Percentiles rank a stretch among this genome's conserved stretches.
These are phyloP conservation scores for Amphimedon queenslandica DNA, from an alignment of 37 sponge, comb jelly and placozoan species.

Conservation along the genomic window DNA sequence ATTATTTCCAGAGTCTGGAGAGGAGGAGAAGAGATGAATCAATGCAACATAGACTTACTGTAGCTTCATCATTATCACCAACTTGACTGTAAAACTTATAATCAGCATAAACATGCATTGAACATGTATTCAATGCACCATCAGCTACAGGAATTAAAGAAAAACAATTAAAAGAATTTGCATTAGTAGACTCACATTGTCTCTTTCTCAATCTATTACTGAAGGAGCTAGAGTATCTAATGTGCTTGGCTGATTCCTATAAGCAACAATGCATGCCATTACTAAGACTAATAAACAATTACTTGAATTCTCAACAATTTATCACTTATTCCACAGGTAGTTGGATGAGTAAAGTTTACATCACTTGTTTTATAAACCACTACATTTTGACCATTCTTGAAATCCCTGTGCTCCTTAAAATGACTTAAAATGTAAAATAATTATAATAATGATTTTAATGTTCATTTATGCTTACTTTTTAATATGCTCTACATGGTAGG, in stretches of 20 bases:
- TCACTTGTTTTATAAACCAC: constrained; percentile 52
- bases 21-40: neutral
- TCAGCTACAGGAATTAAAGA: neutral
- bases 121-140: constrained; percentile 28
- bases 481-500: constrained; percentile 32
- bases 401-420: too few relatives aligned
- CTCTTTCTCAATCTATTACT: too few relatives aligned
- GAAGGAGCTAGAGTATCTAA: too few relatives aligned
- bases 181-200: too few relatives aligned
- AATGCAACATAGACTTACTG: constrained; percentile 11
- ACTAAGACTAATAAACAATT: too few relatives aligned
- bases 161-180: too few relatives aligned
- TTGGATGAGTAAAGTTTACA: constrained; percentile 12
- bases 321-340: neutral
- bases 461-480: neutral
- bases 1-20: constrained; percentile 42
- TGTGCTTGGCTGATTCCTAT: too few relatives aligned
- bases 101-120: constrained; percentile 43
- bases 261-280: too few relatives aligned
- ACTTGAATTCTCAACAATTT: neutral
- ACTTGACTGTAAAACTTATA: constrained; percentile 14
- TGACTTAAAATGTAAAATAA: too few relatives aligned
- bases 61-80: constrained; percentile 21
- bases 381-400: constrained; percentile 34
- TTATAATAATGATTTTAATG: too few relatives aligned